Evolutionary conservation across 1,140 invertebrate species (phyloP).

Genomic region (Homalodisca vitripennis): DNA sequence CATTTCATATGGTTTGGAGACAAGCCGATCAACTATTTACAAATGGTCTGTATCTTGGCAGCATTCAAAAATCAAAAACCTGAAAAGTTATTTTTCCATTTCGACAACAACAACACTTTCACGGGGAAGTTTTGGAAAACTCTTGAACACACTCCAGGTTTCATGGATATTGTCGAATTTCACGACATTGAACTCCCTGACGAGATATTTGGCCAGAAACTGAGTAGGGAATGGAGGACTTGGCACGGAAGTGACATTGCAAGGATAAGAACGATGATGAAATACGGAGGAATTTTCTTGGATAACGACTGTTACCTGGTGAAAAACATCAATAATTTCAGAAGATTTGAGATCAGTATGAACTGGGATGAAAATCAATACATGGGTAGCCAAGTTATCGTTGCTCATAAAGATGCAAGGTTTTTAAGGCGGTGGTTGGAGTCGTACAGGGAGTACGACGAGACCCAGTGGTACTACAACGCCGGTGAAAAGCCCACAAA

Average conservation of each 20-base stretch:
- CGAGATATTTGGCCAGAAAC: slow-evolving; percentile 41
- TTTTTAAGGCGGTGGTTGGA: slow-evolving; percentile 45
- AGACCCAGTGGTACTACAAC: slow-evolving; percentile 45
- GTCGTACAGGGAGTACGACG: slow-evolving; percentile 42
- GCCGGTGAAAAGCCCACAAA: slow-evolving; percentile 42
- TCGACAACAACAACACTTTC: slow-evolving; percentile 29
- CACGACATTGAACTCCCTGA: slow-evolving; percentile 36
- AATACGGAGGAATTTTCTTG: slow-evolving; percentile 41
- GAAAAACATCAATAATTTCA: slow-evolving; percentile 36
- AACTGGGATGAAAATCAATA: slow-evolving; percentile 44
- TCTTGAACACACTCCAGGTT: slow-evolving; percentile 12
- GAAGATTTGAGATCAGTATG: slow-evolving; percentile 48
- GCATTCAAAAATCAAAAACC: slow-evolving; percentile 40
- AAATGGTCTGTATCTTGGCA: slow-evolving; percentile 36
- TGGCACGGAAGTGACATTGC: slow-evolving; percentile 34
- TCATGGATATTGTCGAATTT: slow-evolving; percentile 30
- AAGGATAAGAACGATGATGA: slow-evolving; percentile 37
- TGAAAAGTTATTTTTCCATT: slow-evolving; percentile 38
- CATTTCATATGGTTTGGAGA: slow-evolving; percentile 36
- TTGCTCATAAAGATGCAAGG: slow-evolving; percentile 44
- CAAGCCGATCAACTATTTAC: slow-evolving; percentile 27
- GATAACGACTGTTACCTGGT: slow-evolving; percentile 40
- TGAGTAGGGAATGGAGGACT: not conserved
- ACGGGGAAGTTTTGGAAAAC: slow-evolving; percentile 39
- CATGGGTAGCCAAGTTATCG: slow-evolving; percentile 40